Base-by-base conservation (phyloP, 2,888 invertebrate genomes). In the Aricia artaxerxes region DNA sequence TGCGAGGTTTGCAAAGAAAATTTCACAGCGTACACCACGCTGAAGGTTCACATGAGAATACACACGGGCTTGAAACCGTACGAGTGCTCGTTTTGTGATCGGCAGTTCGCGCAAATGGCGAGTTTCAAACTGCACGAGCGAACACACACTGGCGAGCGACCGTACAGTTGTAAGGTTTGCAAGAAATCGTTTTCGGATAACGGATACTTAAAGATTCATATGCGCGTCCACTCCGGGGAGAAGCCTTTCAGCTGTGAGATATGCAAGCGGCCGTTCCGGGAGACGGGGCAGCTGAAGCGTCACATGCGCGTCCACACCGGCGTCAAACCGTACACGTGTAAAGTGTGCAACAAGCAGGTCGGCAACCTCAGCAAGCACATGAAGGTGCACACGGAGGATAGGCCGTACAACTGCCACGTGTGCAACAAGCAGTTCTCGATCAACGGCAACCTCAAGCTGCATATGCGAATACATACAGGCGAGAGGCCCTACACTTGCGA, bases 121-220 rank as follows among this genome's bases (percentile, higher is more conserved):
- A 92, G 92, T 78, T 93, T 91, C 49, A 93, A 92, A 44, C 84
- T 93, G 0, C 94, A 94, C 69, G 90, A 91, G 79, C 78, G 94
- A 0, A 93, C 92, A 0, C 94, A 94, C 53, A 93, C 94, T 0
- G 94, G 94, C 0, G 94, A 93, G 64, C 84, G 86, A 6, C 94
- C 94, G 0, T 94, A 83, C 77, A 83, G 87, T 0, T 94, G 94
- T 77, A 88, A 89, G 81, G 85, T 94, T 0, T 94, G 94, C 61
- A 90, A 92, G 9, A 93, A 93, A 82, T 87, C 90, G 0, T 94
- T 94, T 72, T 90, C 94, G 0, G 92, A 93, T 73, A 93, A 92
- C n/a, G 92, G 93, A 0, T 93, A 94, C 78, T 84, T 94, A 16
- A 94, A 92, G 81, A 92, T 92, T 0, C 94, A 94, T 80, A 91